These are phyloP conservation scores for Penaeus chinensis DNA, from an alignment of 1,140 invertebrate species.

Conservation along the genomic window DNA sequence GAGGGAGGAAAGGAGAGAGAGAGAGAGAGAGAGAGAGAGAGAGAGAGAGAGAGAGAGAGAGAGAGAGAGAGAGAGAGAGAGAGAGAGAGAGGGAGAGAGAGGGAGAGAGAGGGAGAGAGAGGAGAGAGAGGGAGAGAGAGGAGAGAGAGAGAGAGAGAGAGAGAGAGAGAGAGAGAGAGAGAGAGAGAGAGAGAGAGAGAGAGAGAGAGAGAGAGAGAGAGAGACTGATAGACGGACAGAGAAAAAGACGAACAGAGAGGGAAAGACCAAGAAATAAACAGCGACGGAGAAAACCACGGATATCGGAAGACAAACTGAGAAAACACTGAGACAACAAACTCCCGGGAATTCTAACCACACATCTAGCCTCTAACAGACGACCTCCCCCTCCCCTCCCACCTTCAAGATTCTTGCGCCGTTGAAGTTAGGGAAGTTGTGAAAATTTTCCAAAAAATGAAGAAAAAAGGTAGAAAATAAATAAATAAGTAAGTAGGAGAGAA, in stretches of 20 bases:
- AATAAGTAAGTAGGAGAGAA: no score
- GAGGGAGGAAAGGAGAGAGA: not conserved
- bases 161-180: not conserved
- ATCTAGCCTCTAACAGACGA: no score
- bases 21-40: no score
- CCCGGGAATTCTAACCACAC: no score
- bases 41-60: not conserved
- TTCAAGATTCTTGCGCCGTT: no score
- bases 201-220: not conserved
- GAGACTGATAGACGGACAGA: not conserved
- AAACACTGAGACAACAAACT: no score
- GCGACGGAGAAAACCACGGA: conserved; percentile 5
- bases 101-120: not conserved
- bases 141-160: not conserved
- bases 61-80: no score
- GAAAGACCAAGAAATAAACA: not conserved
- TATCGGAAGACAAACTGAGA: not conserved
- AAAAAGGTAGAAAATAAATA: no score
- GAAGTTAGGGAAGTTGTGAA: no score
- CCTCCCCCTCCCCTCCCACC: no score
- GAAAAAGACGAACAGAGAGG: not conserved
- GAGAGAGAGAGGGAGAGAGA: not conserved
- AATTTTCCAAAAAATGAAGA: no score
- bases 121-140: not conserved
- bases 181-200: conserved; percentile 9